Evolutionary conservation across 2,797 vertebrate genomes (phyloP).

Genomic region (Sebastes kiyomatsui): DNA sequence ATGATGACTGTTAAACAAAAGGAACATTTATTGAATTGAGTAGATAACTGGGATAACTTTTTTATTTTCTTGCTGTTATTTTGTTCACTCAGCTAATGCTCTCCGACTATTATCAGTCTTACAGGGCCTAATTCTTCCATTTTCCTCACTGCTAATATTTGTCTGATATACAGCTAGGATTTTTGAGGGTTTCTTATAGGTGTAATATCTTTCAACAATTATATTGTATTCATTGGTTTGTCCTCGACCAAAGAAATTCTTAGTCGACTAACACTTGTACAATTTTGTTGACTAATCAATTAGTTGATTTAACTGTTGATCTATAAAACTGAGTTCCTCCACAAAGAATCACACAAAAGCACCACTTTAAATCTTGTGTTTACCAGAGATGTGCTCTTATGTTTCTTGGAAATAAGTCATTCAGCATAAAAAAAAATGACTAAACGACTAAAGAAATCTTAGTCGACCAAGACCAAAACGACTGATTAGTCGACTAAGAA

Average conservation of each 20-base stretch:
- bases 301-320: no score
- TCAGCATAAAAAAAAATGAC: no score
- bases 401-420: no score
- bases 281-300: no score
- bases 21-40: constrained; percentile 92
- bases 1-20: constrained; percentile 92
- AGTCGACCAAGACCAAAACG: no score
- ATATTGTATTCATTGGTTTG: accelerated
- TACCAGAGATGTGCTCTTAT: accelerated
- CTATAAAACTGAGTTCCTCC: no score
- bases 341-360: no score
- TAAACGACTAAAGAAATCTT: no score
- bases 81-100: constrained; percentile 88
- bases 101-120: constrained; percentile 80
- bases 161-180: constrained; percentile 73
- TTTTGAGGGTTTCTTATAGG: constrained; percentile 58
- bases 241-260: no score
- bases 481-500: no score
- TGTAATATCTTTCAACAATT: background rate
- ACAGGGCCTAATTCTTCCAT: constrained; percentile 83
- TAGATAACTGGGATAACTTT: constrained; percentile 83
- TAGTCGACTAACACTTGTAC: no score
- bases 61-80: constrained; percentile 78
- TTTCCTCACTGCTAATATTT: constrained; percentile 80
- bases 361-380: no score